Percentiles rank a stretch among this genome's conserved stretches.
Conservation (phyloP, 2,888 invertebrate genomes). For the Drosophila tripunctata region DNA sequence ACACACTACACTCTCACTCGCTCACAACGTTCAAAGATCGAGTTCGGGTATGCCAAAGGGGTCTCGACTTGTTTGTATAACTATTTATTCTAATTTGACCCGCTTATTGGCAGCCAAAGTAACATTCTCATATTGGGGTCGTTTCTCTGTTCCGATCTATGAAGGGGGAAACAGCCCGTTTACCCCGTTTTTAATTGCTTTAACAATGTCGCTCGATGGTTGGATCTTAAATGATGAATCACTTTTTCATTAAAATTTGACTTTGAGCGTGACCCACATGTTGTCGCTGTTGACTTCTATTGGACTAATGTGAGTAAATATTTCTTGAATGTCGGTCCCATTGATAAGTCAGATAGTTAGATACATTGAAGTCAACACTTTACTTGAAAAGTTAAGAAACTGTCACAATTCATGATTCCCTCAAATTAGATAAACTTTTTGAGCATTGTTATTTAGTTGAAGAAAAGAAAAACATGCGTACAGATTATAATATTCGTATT, state of each 20-base stretch:
- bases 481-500: too few relatives aligned
- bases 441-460: too few relatives aligned
- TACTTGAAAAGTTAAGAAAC: background rate
- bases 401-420: background rate
- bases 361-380: background rate
- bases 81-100: constrained; percentile 83
- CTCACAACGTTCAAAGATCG: constrained; percentile 35
- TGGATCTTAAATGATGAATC: constrained; percentile 83
- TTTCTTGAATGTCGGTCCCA: constrained; percentile 8
- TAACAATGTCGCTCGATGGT: constrained; percentile 62
- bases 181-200: constrained; percentile 75
- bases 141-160: constrained; percentile 39
- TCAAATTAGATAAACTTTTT: background rate
- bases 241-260: constrained; percentile 80
- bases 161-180: constrained; percentile 36
- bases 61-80: constrained; percentile 78
- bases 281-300: constrained; percentile 59
- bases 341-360: constrained; percentile 1
- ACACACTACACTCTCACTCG: constrained; percentile 17
- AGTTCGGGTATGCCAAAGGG: constrained; percentile 57
- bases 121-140: constrained; percentile 54
- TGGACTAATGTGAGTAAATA: constrained; percentile 42
- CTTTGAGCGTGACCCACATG: constrained; percentile 81
- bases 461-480: background rate
- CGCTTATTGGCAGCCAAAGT: constrained; percentile 72